A percentile compares a stretch with the other conserved stretches of the same genome.
These are phyloP conservation scores for Hirtodrosophila cameraria DNA, from an alignment of 2,888 invertebrate genomes.

Conservation along the genomic window DNA sequence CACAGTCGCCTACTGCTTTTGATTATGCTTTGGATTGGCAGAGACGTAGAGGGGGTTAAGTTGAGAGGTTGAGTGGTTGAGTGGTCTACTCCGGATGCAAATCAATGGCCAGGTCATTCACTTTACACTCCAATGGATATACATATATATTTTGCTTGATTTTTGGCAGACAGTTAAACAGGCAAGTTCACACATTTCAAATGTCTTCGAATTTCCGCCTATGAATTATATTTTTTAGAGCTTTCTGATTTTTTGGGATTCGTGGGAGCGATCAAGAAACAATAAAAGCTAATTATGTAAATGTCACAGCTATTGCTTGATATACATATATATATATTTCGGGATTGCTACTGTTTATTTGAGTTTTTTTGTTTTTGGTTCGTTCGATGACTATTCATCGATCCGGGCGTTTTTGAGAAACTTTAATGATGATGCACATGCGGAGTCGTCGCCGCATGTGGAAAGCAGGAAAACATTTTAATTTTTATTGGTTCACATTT, in stretches of 20 bases:
- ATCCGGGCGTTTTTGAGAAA: constrained; percentile 33
- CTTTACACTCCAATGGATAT: constrained; percentile 1
- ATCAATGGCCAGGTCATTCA: constrained; percentile 26
- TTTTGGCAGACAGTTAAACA: not conserved
- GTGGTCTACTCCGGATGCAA: not conserved
- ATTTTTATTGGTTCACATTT: constrained; percentile 74
- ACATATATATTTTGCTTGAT: not conserved
- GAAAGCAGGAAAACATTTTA: constrained; percentile 68
- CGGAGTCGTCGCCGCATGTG: constrained; percentile 13
- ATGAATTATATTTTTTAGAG: not conserved
- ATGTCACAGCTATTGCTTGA: constrained; percentile 57
- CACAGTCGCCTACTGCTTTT: constrained; percentile 52
- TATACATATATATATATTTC: constrained; percentile 21
- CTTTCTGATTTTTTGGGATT: constrained; percentile 2
- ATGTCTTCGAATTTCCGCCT: constrained; percentile 21
- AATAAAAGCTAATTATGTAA: constrained; percentile 82
- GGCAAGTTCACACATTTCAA: constrained; percentile 15
- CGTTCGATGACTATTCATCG: constrained; percentile 27
- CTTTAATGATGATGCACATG: constrained; percentile 53
- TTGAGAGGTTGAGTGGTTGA: not conserved
- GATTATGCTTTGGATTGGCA: constrained; percentile 14
- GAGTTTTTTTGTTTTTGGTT: constrained; percentile 46
- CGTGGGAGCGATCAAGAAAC: constrained; percentile 42
- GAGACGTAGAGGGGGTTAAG: too few species aligned
- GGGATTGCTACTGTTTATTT: constrained; percentile 50